Conservation (phyloP, 2,888 invertebrate species). For the Hoplodrina blanda region DNA sequence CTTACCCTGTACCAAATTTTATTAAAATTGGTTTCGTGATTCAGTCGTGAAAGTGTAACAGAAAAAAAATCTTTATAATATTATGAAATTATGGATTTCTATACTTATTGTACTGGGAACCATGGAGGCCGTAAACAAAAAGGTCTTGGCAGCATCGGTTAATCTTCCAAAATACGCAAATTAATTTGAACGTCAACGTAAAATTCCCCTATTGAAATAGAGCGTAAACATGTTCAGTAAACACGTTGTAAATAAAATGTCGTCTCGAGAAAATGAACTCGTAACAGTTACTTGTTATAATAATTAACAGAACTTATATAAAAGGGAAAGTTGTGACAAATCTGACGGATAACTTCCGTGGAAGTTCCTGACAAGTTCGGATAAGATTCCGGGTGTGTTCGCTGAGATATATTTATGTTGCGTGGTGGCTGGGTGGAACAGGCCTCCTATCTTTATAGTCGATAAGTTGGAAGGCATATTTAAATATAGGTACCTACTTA, state of each 20-base stretch:
- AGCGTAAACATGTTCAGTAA: constrained; percentile 7
- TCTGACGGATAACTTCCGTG: constrained; percentile 53
- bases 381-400: constrained; percentile 24
- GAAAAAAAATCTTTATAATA: too few species aligned
- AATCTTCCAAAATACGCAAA: neutral
- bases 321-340: constrained; percentile 54
- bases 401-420: constrained; percentile 24
- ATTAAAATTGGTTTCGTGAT: too few species aligned
- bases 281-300: constrained; percentile 44
- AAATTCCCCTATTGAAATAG: neutral
- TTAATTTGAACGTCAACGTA: neutral
- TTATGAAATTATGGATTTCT: too few species aligned
- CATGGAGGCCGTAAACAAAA: constrained; percentile 3
- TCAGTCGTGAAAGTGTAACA: too few species aligned
- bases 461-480: too few species aligned
- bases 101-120: too few species aligned
- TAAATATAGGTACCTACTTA: too few species aligned
- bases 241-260: constrained; percentile 16
- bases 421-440: neutral
- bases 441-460: neutral
- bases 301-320: constrained; percentile 54
- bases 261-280: constrained; percentile 20
- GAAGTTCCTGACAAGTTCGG: constrained; percentile 42
- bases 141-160: neutral
- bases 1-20: too few species aligned